phyloP scores from a whole-genome alignment of 2,888 invertebrate species.

The Zaprionus bogoriensis region DNA sequence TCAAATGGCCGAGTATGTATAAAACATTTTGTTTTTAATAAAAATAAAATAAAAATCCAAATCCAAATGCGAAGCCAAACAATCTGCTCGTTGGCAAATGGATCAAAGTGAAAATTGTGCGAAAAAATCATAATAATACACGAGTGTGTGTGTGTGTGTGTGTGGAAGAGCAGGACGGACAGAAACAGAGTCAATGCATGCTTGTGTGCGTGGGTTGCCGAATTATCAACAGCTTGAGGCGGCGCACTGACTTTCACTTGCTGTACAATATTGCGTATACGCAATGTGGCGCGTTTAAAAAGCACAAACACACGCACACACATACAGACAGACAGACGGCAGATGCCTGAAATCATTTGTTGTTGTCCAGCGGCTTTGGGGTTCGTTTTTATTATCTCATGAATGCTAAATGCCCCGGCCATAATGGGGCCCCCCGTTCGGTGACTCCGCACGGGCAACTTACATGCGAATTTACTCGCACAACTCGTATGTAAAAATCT shows the following conservation, averaged over 20 bases:
- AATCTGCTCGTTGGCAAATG: conserved; percentile 56
- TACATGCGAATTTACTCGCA: conserved; percentile 11
- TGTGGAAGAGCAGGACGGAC: too few relatives aligned
- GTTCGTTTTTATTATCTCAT: conserved; percentile 73
- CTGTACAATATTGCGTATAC: conserved; percentile 67
- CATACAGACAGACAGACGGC: conserved; percentile 25
- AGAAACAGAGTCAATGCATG: too few relatives aligned
- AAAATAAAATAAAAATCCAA: conserved; percentile 43
- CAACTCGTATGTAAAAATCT: conserved; percentile 57
- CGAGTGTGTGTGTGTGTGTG: conserved; percentile 11
- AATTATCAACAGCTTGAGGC: conserved; percentile 73
- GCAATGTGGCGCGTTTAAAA: conserved; percentile 59
- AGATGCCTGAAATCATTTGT: conserved; percentile 67
- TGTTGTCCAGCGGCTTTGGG: conserved; percentile 68
- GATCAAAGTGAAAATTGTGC: conserved; percentile 69
- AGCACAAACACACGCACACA: conserved; percentile 11
- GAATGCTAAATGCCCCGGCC: conserved; percentile 72
- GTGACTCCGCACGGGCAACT: conserved; percentile 4
- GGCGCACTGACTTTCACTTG: conserved; percentile 61
- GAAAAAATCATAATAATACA: conserved; percentile 30
- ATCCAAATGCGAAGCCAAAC: conserved; percentile 48
- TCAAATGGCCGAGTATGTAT: conserved; percentile 40
- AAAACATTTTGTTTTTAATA: conserved; percentile 74
- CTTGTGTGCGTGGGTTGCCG: conserved; percentile 32
- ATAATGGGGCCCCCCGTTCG: conserved; percentile 46